phyloP scores from a whole-genome alignment of 2,888 invertebrate species.

The Muschampia plurimacula region DNA sequence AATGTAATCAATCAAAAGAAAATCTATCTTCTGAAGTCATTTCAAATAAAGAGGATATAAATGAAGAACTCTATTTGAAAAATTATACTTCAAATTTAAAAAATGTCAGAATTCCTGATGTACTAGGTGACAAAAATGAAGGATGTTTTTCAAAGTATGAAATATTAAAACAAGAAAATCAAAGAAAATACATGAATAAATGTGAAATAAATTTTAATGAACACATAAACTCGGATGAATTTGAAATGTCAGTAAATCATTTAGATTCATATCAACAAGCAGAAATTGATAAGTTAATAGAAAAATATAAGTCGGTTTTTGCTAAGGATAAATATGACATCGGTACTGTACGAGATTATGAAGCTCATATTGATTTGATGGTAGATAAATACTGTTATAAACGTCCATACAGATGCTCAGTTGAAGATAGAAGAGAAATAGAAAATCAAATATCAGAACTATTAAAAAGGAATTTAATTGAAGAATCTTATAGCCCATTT shows the following conservation, averaged over 20 bases:
- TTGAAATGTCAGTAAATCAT: background rate
- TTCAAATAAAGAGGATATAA: background rate
- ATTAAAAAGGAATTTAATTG: background rate
- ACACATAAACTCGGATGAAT: background rate
- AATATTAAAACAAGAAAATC: background rate
- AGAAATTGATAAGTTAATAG: background rate
- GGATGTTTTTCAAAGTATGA: background rate
- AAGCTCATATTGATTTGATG: background rate
- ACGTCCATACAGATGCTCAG: background rate
- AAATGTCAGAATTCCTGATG: background rate
- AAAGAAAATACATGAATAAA: background rate
- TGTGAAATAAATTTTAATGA: slow-evolving; percentile 1
- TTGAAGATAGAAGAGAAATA: background rate
- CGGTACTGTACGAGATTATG: background rate
- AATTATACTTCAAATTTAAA: background rate
- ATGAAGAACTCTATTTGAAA: background rate
- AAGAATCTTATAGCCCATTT: background rate
- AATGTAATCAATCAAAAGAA: background rate
- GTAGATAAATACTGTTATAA: background rate
- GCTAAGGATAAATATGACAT: slow-evolving; percentile 1
- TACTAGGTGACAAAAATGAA: slow-evolving; percentile 1
- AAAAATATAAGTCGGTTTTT: background rate
- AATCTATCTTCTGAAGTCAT: background rate
- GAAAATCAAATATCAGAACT: background rate
- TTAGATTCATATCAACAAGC: background rate